These are phyloP conservation scores for Hetaerina americana DNA, from an alignment of 1,140 invertebrate species.

Conservation along the genomic window DNA sequence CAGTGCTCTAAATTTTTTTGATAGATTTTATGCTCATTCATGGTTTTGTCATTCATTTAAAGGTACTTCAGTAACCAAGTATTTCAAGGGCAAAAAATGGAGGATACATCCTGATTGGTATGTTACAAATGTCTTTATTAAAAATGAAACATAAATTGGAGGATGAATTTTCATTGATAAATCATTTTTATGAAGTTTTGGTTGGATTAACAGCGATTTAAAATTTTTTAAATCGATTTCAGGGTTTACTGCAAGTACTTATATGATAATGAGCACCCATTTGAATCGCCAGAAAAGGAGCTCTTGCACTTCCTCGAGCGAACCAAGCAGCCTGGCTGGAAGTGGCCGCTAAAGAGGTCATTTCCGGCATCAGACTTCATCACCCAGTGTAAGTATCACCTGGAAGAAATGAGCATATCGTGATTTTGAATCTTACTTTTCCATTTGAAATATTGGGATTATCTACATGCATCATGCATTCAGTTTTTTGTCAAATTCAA, in stretches of 20 bases:
- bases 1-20: no score
- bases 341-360: constrained; percentile 47
- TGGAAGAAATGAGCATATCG: background rate
- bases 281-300: constrained; percentile 49
- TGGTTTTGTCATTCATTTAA: no score
- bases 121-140: constrained; percentile 15
- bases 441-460: no score
- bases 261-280: constrained; percentile 28
- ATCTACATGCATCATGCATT: no score
- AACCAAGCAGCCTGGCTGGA: constrained; percentile 58
- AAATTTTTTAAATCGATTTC: constrained; percentile 7
- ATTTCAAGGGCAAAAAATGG: constrained; percentile 64
- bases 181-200: no score
- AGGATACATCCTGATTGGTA: constrained; percentile 83
- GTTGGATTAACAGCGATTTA: constrained; percentile 31
- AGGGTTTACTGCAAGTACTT: constrained; percentile 37
- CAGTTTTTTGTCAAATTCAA: no score
- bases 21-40: no score
- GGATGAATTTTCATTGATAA: constrained; percentile 32
- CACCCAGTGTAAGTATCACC: background rate
- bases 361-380: constrained; percentile 11
- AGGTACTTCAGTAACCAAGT: constrained; percentile 47
- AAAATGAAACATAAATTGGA: background rate
- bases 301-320: constrained; percentile 60
- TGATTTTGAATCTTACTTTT: no score